Evolutionary conservation across 2,888 invertebrate genomes (phyloP), one percentile per base, ranked within the genome.

Genomic region (Argyresthia goedartella): DNA sequence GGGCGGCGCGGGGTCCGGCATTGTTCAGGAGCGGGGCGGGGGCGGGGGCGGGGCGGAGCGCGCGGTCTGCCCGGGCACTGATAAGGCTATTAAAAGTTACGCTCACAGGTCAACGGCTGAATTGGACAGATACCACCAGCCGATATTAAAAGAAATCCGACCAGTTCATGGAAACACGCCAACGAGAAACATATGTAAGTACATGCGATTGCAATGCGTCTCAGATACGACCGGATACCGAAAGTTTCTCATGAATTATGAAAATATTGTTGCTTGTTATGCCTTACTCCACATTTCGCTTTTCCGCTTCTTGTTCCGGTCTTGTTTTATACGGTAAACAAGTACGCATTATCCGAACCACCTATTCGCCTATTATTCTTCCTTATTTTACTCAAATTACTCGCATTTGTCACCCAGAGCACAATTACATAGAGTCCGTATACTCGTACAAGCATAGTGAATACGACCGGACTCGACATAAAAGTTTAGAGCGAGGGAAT

Each of bases 71-170:
- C 66, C 62, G 66, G 68, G 71, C 64, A 73, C 79, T 74, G 81
- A 85, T 85, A 85, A 82, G 78, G 77, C 81, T 86, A 82, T 85
- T 82, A 82, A 80, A 86, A 86, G 77, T 86, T 80, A 78, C 79
- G 72, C 76, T 74, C 64, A 64, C 68, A 73, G 73, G 72, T 71
- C 69, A 67, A 67, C 62, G 69, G 59, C 66, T 69, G 76, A 71
- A 77, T 78, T 73, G 73, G 73, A 66, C 64, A 67, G 69, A 76
- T 71, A 73, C 66, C 65, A 66, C 65, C 63, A 64, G 68, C 68
- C 61, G 66, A 75, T 71, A 67, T 61, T 62, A 69, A 25, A 67
- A 72, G 70, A 63, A 77, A 73, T 67, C 57, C 65, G 52, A 13
- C 43, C 34, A 33, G n/a, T 35, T 25, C 39, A 10, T 49, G 33